Evolutionary conservation across 2,113 vertebrate genomes (phyloP).

Genomic region (Nibea albiflora): DNA sequence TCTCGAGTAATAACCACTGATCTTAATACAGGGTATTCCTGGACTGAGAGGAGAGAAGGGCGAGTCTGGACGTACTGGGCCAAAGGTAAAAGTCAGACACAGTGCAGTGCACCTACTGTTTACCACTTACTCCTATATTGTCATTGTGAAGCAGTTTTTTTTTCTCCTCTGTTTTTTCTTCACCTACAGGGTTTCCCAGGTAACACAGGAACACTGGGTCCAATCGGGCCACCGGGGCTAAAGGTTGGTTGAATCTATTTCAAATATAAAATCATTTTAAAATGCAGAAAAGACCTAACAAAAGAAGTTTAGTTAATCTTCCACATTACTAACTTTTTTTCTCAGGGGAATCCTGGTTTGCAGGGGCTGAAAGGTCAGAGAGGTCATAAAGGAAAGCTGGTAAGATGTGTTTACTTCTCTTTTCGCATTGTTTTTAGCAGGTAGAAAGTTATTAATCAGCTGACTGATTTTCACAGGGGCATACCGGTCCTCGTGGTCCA

Average conservation of each 20-base stretch:
- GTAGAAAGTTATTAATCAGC: neutral
- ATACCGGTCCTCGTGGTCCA: conserved; percentile 72
- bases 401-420: conserved; percentile 22
- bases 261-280: neutral
- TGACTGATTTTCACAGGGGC: conserved; percentile 71
- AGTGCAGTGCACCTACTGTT: neutral
- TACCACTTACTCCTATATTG: neutral
- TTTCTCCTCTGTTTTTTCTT: conserved; percentile 2
- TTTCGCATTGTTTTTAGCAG: neutral
- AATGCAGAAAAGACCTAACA: neutral
- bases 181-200: conserved; percentile 75
- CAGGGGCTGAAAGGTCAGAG: conserved; percentile 69
- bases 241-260: conserved; percentile 68
- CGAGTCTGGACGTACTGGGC: conserved; percentile 51
- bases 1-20: neutral
- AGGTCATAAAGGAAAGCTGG: conserved; percentile 78
- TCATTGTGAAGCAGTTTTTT: neutral
- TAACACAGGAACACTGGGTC: conserved; percentile 68
- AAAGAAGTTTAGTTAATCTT: neutral
- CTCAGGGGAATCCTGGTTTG: conserved; percentile 78
- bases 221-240: conserved; percentile 70
- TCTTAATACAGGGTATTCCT: conserved; percentile 75
- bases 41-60: conserved; percentile 78
- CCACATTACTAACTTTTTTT: conserved; percentile 2
- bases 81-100: conserved; percentile 66